Base-by-base conservation (phyloP, 2,797 vertebrate species). In the Petrocephalus sullivani region DNA sequence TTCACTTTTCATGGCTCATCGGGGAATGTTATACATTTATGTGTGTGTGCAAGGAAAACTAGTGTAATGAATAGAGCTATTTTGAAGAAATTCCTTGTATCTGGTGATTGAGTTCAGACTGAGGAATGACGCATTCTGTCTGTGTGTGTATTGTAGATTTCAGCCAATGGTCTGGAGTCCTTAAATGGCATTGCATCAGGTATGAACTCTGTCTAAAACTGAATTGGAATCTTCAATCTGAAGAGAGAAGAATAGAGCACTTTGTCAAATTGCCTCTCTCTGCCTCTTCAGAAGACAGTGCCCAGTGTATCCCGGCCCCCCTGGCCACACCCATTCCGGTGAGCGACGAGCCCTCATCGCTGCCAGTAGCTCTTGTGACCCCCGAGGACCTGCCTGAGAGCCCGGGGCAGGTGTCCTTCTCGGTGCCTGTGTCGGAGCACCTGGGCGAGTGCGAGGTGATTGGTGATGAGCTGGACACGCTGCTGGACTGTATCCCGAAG, bases 141-240 rank as follows among this genome's bases (percentile, higher is more conserved):
- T 88, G 1, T 1, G 21, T 46, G 21, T 46, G 12, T 37, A 14
- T 53, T 54, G 81, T 91, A 99, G 98, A 94, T 95, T 91, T 95
- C 96, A 75, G 96, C 97, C 89, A 98, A 97, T 90, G 97, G 97
- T 89, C 94, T 98, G 86, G 96, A 97, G 49, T 97, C 97, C 28
- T 95, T 99, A 92, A 97, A 97, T 91, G 98, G 99, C 94, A 98
- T 98, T 0, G 96, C 97, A 93, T 95, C 96, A 97, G 97, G 98
- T 99, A 96, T 87, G 46, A n/a, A 5, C 19, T 46, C 71, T n/a
- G 75, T 41, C 33, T 49, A 14, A 10, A 78, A 37, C 9, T 54
- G 14, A 90, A 21, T 1, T 28, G 37, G 8, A 49, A 54, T 8
- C 4, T 19, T 28, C 16, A 5, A 4, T 54, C 19, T 81, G 16